Evolutionary conservation across 2,797 vertebrate species (phyloP), one percentile per base, ranked within the genome.

Genomic region (Hipposideros larvatus): DNA sequence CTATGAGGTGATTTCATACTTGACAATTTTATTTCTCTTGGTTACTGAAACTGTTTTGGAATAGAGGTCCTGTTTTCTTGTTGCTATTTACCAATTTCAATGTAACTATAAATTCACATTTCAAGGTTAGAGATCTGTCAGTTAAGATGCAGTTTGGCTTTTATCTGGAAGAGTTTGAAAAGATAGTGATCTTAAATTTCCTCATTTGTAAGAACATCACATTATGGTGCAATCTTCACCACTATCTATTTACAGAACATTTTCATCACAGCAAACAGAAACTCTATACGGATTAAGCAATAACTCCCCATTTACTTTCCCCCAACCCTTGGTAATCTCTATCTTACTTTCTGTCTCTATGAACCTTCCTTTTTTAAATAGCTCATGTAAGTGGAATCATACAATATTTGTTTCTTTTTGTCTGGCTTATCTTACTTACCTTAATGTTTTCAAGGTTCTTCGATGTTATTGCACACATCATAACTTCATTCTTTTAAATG

Each of bases 1-100:
- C 22, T 22, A 4, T 0, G 2, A 31, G 24, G 9, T n/a, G 41
- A 19, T 26, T 4, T 57, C 22, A 4, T 1, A 4, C 2, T 24
- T 34, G 14, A 63, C 24, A n/a, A 14, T 63, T 70, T 61, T 31
- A 71, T 31, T 80, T 31, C 53, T 88, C 55, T 31, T 48, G 48
- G 22, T 14, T 21, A 48, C 18, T 19, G 59, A 2, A 41, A 48
- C 22, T 18, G 14, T 51, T 74, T 41, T 26, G 37, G 28, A 73
- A 48, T 5, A 57, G 48, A 68, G 41, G 10, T 9, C 10, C 31
- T 7, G 18, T 57, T 46, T n/a, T 57, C 53, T 19, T 51, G 10
- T 8, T 6, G 31, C 59, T 41, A 8, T 22, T 57, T 53, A 79
- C 34, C 34, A 70, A 46, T 41, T 24, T 13, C 51, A 57, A 28